Evolutionary conservation across 2,888 invertebrate genomes (phyloP), one percentile per base, ranked within the genome.

Genomic region (Andrena flavipes): DNA sequence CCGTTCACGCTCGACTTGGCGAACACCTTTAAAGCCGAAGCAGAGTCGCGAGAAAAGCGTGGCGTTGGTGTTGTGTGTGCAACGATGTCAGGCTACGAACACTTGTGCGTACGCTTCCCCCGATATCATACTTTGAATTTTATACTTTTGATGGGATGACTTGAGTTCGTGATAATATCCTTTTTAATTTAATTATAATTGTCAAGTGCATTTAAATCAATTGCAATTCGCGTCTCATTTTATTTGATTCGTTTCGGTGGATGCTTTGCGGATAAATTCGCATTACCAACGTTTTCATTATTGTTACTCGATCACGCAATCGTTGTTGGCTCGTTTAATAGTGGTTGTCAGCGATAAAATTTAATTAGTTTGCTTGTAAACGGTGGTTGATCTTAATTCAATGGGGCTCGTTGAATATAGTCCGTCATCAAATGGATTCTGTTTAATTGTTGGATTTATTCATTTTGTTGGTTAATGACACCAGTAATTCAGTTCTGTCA

Each of bases 11-110:
- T 54, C 5, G 7, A 59, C 56, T 63, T 23, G 13, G 42, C 51
- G 54, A 56, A 76, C 72, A 63, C 69, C 81, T 83, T 84, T 85
- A 85, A 85, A 87, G 87, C 87, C 87, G 85, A 87, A 87, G 71
- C 74, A 85, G 74, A 64, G 79, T 74, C 81, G 80, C 85, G 74
- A 76, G 29, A 48, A 67, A 87, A 85, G 80, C 80, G 69, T 76
- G 42, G 13, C 63, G 42, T 76, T 74, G 16, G 59, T 86, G 71
- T 84, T 70, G 48, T 76, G 68, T 35, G 80, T 76, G 80, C 72
- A 33, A 76, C 67, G 56, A 51, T 80, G 85, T 75, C 60, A 77
- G 20, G 72, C 70, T 82, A 70, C 72, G 60, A 54, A 73, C 59
- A 42, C 67, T 73, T 64, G 5, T 51, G 75, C 71, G 79, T 76